phyloP scores from a whole-genome alignment of 2,888 invertebrate species.

The Rhagonycha fulva region DNA sequence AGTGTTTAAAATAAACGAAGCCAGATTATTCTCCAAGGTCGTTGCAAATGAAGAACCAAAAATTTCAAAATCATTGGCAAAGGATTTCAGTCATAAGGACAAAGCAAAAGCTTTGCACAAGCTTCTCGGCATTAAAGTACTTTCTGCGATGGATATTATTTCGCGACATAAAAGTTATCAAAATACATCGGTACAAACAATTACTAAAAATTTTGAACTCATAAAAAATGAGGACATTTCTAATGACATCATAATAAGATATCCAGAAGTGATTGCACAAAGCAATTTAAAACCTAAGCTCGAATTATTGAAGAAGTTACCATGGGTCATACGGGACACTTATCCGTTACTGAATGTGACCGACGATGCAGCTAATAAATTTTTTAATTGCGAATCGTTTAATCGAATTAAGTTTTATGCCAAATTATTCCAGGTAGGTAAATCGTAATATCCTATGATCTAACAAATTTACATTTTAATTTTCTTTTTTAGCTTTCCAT shows the following conservation, averaged over 20 bases:
- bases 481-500: conserved; percentile 39
- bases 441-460: background rate
- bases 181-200: conserved; percentile 19
- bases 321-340: conserved; percentile 40
- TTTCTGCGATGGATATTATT: conserved; percentile 21
- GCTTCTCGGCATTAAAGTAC: conserved; percentile 24
- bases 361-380: conserved; percentile 26
- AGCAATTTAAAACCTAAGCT: conserved; percentile 38
- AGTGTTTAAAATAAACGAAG: background rate
- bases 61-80: background rate
- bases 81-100: background rate
- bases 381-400: conserved; percentile 29
- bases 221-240: conserved; percentile 38
- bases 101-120: conserved; percentile 23
- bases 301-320: conserved; percentile 36
- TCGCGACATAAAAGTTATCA: conserved; percentile 13
- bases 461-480: background rate
- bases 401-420: background rate
- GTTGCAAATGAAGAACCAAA: background rate
- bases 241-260: conserved; percentile 36
- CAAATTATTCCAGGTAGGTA: background rate
- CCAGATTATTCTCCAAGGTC: background rate
- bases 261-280: conserved; percentile 44
- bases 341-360: conserved; percentile 39
- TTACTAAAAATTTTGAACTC: conserved; percentile 40